A percentile compares a stretch with the other conserved stretches of the same genome.
Conservation (phyloP, 2,113 vertebrate species). For the Clarias macrocephalus region DNA sequence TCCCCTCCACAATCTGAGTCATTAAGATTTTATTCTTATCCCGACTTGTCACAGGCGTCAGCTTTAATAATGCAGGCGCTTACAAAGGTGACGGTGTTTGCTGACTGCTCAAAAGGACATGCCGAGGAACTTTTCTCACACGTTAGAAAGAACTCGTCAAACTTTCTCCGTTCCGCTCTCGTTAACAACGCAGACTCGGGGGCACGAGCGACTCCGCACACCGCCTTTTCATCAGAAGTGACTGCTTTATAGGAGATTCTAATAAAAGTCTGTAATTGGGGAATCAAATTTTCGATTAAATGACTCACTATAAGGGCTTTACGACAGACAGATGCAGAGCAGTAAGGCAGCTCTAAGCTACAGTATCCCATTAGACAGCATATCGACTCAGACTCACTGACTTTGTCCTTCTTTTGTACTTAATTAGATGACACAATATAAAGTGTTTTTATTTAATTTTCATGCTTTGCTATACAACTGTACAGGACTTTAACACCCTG, state of each 20-base stretch:
- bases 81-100: conserved; percentile 59
- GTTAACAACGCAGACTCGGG: conserved; percentile 33
- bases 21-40: conserved; percentile 59
- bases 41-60: conserved; percentile 58
- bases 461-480: too few relatives aligned
- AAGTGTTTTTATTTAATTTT: too few relatives aligned
- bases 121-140: conserved; percentile 39
- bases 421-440: not conserved
- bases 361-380: not conserved
- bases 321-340: not conserved
- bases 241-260: conserved; percentile 30
- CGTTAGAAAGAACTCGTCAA: conserved; percentile 51
- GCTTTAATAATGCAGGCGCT: conserved; percentile 64
- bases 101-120: conserved; percentile 53
- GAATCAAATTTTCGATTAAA: conserved; percentile 31
- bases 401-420: not conserved
- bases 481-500: not conserved
- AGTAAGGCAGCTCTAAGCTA: not conserved
- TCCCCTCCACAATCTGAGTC: conserved; percentile 45
- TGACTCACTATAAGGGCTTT: conserved; percentile 8
- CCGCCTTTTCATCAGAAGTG: not conserved
- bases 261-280: conserved; percentile 28
- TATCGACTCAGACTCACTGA: conserved; percentile 6
- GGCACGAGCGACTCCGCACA: not conserved
- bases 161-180: conserved; percentile 40